Conservation (phyloP, 2,888 invertebrate genomes). For the Deroplatys truncata region DNA sequence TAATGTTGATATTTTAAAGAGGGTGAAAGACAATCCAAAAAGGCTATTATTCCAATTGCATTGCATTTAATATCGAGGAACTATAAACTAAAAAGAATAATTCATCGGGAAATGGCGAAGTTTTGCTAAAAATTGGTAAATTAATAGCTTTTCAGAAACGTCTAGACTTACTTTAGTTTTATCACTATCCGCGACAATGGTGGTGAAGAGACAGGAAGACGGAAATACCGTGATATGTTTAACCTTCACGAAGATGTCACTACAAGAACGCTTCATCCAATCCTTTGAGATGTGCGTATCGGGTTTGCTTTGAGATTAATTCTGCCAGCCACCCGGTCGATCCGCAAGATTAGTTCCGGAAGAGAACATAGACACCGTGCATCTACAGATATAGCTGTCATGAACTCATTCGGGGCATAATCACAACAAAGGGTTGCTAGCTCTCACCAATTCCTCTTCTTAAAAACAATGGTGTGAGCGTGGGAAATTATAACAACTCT, state of each 20-base stretch:
- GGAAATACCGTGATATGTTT: neutral
- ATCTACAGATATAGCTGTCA: neutral
- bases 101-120: too few species aligned
- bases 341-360: neutral
- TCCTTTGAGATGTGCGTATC: neutral
- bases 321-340: neutral
- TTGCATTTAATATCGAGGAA: too few species aligned
- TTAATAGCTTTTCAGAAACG: too few species aligned
- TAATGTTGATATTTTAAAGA: too few species aligned
- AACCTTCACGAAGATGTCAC: neutral
- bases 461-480: neutral
- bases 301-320: neutral
- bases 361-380: neutral
- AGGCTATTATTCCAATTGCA: too few species aligned
- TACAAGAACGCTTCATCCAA: neutral
- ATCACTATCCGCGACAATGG: too few species aligned
- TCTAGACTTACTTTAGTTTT: too few species aligned
- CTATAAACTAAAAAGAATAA: too few species aligned
- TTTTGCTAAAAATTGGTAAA: too few species aligned
- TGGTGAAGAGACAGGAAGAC: too few species aligned
- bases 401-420: neutral
- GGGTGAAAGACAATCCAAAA: too few species aligned
- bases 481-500: too few species aligned
- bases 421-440: neutral
- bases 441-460: neutral